Evolutionary conservation across 2,888 invertebrate species (phyloP), one percentile per base, ranked within the genome.

Genomic region (Fabriciana adippe): DNA sequence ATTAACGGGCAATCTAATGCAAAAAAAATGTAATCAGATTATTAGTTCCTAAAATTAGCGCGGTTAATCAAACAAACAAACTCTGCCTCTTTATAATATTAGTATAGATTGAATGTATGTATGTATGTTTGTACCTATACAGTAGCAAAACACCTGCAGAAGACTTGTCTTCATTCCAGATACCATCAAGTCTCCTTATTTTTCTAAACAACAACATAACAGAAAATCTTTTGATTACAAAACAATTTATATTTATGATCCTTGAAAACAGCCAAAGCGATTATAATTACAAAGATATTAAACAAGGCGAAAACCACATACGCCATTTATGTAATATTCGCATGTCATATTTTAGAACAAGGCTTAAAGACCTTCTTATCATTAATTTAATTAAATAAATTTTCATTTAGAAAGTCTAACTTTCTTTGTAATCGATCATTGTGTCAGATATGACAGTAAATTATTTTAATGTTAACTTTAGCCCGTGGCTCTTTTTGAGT

Each of bases 201-300:
- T 41, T n/a, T 18, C 26, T 6, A 0, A 8, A 41, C 16, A 13
- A 0, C 6, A 2, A 18, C 55, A 16, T 41, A 16, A 5, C 16
- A 16, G 18, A 45, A 56, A 56, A 18, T 3, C 11, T 41, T 41
- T 41, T 11, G 11, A 18, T 18, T 18, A 18, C 2, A 18, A 45
- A 57, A 45, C 15, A 57, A 47, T 57, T 47, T 21, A 57, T 45
- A 45, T 15, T 21, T 1, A 45, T 21, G 21, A 56, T 45, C 18
- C 56, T 56, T 56, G 41, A 45, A 35, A 21, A 21, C 18, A 15
- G 45, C 18, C 56, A 56, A 56, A 56, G 56, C 18, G 14, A 56
- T 21, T 45, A 21, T 45, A 56, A 56, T 45, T 56, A 14, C 56
- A 56, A 45, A 56, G 41, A 21, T 45, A 56, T 45, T 56, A 56